phyloP scores from a whole-genome alignment of 92 coral and sea anemone species.

The Palythoa heliodiscus region DNA sequence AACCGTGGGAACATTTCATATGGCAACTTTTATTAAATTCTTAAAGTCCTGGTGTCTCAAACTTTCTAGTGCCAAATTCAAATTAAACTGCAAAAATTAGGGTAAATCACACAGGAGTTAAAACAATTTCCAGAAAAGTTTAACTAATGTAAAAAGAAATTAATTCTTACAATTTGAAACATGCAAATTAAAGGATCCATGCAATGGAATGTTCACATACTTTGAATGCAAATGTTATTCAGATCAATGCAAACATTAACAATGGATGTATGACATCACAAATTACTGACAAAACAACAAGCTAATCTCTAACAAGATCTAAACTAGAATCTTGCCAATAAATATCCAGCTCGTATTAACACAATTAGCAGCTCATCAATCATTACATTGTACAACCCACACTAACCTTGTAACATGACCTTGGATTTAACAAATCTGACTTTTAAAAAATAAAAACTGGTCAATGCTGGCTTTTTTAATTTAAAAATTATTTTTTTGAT shows the following conservation, averaged over 20 bases:
- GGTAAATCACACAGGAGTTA: background rate
- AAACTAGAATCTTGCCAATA: background rate
- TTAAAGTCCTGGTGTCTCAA: background rate
- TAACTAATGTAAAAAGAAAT: background rate
- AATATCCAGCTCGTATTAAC: no score
- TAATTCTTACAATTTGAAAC: background rate
- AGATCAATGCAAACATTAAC: constrained; percentile 1
- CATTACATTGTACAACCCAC: background rate
- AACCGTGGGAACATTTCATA: constrained; percentile 35
- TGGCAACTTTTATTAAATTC: background rate
- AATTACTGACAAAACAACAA: constrained; percentile 13
- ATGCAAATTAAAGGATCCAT: constrained; percentile 9
- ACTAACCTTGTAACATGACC: background rate
- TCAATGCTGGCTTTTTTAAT: background rate
- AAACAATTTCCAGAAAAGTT: background rate
- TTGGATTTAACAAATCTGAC: background rate
- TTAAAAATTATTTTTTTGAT: background rate
- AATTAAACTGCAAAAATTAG: background rate
- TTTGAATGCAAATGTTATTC: constrained; percentile 29
- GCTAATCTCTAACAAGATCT: background rate
- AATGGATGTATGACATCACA: constrained; percentile 21
- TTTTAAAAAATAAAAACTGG: background rate
- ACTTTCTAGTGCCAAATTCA: background rate
- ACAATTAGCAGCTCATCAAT: background rate
- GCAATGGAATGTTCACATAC: constrained; percentile 41